A percentile compares a stretch with the other conserved stretches of the same genome.
Conservation (phyloP, 2,797 vertebrate species). For the Cetoscarus ocellatus region DNA sequence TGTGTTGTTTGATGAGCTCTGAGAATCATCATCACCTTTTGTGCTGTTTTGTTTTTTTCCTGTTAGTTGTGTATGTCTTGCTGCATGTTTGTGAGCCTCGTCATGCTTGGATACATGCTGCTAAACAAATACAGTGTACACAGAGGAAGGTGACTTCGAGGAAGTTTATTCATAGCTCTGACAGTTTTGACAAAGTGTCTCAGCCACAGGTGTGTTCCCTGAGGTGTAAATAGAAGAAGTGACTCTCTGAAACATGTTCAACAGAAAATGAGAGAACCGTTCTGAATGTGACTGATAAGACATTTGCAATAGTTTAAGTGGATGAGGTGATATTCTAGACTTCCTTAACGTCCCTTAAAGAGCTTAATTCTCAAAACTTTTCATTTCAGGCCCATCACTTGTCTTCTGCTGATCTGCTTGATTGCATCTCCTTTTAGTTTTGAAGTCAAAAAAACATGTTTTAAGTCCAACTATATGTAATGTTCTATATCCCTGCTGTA, state of each 20-base stretch:
- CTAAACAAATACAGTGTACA: slow-evolving; percentile 11
- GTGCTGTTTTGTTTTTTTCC: not conserved
- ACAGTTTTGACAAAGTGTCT: slow-evolving; percentile 31
- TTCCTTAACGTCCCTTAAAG: no score
- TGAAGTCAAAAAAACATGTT: no score
- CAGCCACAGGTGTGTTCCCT: slow-evolving; percentile 42
- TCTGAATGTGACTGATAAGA: slow-evolving; percentile 25
- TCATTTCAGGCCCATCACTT: not conserved
- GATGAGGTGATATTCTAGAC: not conserved
- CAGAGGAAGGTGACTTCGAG: slow-evolving; percentile 8
- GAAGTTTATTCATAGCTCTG: slow-evolving; percentile 31
- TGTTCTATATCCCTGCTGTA: no score
- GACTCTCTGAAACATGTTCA: slow-evolving; percentile 27
- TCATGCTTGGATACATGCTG: not conserved
- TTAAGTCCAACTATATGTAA: no score
- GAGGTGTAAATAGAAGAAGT: slow-evolving; percentile 1
- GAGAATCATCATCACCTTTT: no score
- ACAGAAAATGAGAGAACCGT: slow-evolving; percentile 26
- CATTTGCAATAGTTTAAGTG: not conserved
- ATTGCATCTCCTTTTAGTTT: no score
- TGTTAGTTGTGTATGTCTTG: not conserved
- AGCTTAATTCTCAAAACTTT: slow-evolving; percentile 15
- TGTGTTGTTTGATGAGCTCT: no score
- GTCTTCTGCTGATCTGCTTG: no score
- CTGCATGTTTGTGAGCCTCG: not conserved